Evolutionary conservation across 2,113 vertebrate species (phyloP).

Genomic region (Axis porcinus): DNA sequence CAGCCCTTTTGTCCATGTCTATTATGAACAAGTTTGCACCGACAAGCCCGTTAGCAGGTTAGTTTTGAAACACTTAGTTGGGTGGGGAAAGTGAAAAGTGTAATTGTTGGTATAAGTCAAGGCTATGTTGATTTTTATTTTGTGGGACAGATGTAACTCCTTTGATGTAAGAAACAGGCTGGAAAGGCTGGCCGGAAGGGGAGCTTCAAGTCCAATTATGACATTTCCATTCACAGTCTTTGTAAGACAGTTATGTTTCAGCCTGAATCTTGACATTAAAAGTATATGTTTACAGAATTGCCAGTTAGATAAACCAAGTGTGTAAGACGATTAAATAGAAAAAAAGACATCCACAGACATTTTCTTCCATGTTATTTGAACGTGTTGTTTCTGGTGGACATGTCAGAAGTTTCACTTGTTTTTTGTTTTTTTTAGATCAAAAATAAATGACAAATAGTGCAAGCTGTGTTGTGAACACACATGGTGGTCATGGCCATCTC

Average conservation of each 20-base stretch:
- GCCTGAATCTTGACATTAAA: constrained; percentile 75
- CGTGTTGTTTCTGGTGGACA: constrained; percentile 61
- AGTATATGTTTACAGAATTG: constrained; percentile 71
- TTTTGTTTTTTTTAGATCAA: constrained; percentile 11
- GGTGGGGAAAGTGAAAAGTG: constrained; percentile 42
- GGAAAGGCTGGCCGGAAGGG: not conserved
- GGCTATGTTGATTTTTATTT: not conserved
- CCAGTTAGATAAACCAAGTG: constrained; percentile 55
- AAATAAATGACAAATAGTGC: constrained; percentile 23
- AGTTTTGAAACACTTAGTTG: not conserved
- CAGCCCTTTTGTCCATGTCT: constrained; percentile 29
- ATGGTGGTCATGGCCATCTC: not conserved
- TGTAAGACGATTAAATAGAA: constrained; percentile 60
- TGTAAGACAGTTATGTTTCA: constrained; percentile 72
- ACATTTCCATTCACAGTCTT: constrained; percentile 58
- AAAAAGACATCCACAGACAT: constrained; percentile 18
- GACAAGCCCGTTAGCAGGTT: constrained; percentile 38
- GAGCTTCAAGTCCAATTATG: constrained; percentile 21
- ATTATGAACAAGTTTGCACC: constrained; percentile 20
- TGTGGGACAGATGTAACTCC: not conserved
- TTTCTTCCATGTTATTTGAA: constrained; percentile 52
- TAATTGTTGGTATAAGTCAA: accelerated
- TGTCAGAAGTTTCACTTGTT: constrained; percentile 71
- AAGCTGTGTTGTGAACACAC: not conserved
- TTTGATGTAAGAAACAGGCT: not conserved